Evolutionary conservation across 2,888 invertebrate genomes (phyloP).

Genomic region (Julus scandinavius): DNA sequence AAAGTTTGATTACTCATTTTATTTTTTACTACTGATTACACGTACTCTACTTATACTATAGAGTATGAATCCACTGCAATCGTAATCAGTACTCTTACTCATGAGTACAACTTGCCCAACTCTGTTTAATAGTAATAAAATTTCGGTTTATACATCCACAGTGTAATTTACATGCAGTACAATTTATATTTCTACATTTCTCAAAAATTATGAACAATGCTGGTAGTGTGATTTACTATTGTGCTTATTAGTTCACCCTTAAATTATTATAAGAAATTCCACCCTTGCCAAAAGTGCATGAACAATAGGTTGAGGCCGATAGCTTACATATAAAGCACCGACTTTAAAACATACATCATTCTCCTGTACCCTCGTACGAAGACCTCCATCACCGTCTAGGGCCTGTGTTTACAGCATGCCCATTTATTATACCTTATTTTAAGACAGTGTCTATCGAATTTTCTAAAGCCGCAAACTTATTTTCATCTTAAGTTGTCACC

Average conservation of each 20-base stretch:
- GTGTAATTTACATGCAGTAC: too few species aligned
- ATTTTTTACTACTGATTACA: too few species aligned
- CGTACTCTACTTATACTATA: too few species aligned
- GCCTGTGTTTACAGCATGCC: conserved; percentile 21
- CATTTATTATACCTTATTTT: conserved; percentile 45
- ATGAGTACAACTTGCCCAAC: too few species aligned
- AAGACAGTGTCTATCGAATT: conserved; percentile 43
- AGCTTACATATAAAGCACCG: neutral
- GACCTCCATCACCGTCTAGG: conserved; percentile 14
- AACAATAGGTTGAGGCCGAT: neutral
- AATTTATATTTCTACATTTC: too few species aligned
- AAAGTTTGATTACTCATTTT: too few species aligned
- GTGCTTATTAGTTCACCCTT: neutral
- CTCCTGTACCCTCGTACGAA: neutral
- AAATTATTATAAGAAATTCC: neutral
- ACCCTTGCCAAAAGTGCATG: neutral
- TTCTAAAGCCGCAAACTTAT: conserved; percentile 44
- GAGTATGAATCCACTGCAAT: too few species aligned
- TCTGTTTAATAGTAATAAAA: too few species aligned
- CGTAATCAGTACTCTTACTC: too few species aligned
- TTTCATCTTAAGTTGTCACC: conserved; percentile 49
- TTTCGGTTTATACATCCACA: too few species aligned
- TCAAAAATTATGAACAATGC: too few species aligned
- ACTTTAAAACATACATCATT: conserved; percentile 29
- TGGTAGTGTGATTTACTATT: neutral